Base-by-base conservation (phyloP, 2,888 invertebrate species). In the Meiosimyza decipiens region DNA sequence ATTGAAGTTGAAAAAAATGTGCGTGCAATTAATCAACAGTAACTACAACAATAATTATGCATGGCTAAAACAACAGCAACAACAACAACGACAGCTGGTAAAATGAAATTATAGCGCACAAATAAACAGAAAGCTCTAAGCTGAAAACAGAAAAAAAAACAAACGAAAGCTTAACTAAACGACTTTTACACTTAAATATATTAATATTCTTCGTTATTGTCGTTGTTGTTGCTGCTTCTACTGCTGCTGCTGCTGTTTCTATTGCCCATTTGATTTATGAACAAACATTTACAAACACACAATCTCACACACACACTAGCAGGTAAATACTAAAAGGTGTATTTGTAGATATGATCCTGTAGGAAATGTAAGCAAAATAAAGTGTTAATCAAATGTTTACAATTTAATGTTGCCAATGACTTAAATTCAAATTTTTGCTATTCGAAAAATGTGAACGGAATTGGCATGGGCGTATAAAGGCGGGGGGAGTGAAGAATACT, bases 91-190 rank as follows among this genome's bases (percentile, higher is more conserved):
- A 49, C 50, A 49, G 40, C 9, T 9, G 40, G 40, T 40, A 40
- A 40, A 40, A 40, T 40, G 9, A 40, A 40, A 40, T 40, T 40
- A 40, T 9, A 40, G 40, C 40, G 9, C 40, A 40, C 40, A 40
- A 40, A 40, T 40, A 40, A 40, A 40, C 40, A 18, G 59, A 60
- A 15, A 60, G 28, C 28, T 28, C 28, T 28, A 28, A 22, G 18
- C 22, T 47, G 13, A 15, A 63, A 63, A 63, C 18, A 49, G 51
- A 51, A 51, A 22, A 64, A 40, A 64, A 64, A 51, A 51, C 28
- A 64, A 51, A 22, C 22, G 51, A 49, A 64, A 64, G 64, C 64
- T 64, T 64, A 64, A 64, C 64, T 64, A 50, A 64, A 64, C 51
- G 50, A 64, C 51, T 50, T 64, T 64, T 64, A 28, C 51, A 50